Conservation (phyloP, 2,888 invertebrate species). For the Drosophila atroscutellata region DNA sequence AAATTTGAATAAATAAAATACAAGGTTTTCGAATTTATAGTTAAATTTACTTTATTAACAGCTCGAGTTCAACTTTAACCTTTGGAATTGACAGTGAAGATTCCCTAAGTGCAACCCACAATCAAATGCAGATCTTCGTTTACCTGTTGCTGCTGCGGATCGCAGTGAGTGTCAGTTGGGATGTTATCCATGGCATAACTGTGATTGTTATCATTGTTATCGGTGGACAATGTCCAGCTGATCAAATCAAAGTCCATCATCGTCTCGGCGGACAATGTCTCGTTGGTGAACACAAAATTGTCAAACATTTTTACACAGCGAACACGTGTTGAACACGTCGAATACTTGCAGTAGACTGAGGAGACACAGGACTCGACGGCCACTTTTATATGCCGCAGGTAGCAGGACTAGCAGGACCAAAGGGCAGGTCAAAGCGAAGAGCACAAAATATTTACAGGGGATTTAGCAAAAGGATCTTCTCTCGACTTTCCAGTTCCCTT, state of each 20-base stretch:
- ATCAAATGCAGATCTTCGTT: background rate
- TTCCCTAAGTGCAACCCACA: background rate
- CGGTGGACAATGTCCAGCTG: constrained; percentile 50
- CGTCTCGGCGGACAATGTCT: constrained; percentile 62
- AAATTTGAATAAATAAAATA: constrained; percentile 7
- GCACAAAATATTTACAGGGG: constrained; percentile 46
- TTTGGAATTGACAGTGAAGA: background rate
- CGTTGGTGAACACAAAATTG: constrained; percentile 63
- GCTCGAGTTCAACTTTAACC: background rate
- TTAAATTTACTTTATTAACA: too few species aligned
- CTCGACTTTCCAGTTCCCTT: constrained; percentile 18
- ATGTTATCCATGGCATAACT: constrained; percentile 45
- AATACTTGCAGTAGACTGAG: constrained; percentile 68
- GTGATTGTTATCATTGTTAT: background rate
- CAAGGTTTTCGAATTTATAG: too few species aligned
- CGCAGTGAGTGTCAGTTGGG: constrained; percentile 18
- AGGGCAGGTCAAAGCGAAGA: background rate
- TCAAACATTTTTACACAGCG: constrained; percentile 63
- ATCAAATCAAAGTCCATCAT: constrained; percentile 77
- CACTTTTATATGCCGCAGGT: constrained; percentile 61
- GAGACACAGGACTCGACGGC: background rate
- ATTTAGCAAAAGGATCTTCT: constrained; percentile 40
- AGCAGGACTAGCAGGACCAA: background rate
- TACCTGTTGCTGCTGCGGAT: constrained; percentile 43
- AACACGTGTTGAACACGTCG: constrained; percentile 64